Evolutionary conservation across 1,140 invertebrate species (phyloP), one percentile per base, ranked within the genome.

Genomic region (Hermetia illucens): DNA sequence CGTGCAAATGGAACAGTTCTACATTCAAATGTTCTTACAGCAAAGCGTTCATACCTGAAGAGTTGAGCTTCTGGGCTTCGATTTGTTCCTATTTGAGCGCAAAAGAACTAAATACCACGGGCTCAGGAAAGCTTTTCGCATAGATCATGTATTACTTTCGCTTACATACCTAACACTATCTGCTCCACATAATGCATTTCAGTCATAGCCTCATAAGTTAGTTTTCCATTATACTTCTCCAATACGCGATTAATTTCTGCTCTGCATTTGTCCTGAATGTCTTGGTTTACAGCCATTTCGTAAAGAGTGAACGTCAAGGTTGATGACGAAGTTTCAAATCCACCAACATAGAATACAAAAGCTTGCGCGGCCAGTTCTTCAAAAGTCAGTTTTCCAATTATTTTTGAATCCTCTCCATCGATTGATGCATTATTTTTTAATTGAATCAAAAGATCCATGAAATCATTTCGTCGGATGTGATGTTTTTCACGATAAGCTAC

Each of bases 231-330:
- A 41, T 61, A 46, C 39, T 58, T 49, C 4, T 48, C 38, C 8
- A 62, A 24, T 1, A 60, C n/a, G n/a, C n/a, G n/a, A n/a, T n/a
- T n/a, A n/a, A n/a, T n/a, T n/a, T n/a, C n/a, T n/a, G n/a, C n/a
- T 49, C 15, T 52, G 40, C 21, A 56, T 41, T 37, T 41, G 12
- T 70, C 52, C 44, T 73, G 69, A 17, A 61, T 46, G 4, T 68
- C 60, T 2, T 57, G 67, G 51, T 73, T 52, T 35, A 62, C 49
- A 8, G 71, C 70, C 25, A 75, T 47, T 39, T 61, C 52, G 42
- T 69, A 69, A 5, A 63, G 44, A 12, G 61, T 49, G 42, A 62
- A 66, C 22, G 65, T 52, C 4, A 52, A 47, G 4, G 52, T 48
- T 2, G 55, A 51, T 0, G 54, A 55, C 1, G 54, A 55, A 10